Conservation (phyloP, 2,888 invertebrate species). For the Auanema freiburgensis region DNA sequence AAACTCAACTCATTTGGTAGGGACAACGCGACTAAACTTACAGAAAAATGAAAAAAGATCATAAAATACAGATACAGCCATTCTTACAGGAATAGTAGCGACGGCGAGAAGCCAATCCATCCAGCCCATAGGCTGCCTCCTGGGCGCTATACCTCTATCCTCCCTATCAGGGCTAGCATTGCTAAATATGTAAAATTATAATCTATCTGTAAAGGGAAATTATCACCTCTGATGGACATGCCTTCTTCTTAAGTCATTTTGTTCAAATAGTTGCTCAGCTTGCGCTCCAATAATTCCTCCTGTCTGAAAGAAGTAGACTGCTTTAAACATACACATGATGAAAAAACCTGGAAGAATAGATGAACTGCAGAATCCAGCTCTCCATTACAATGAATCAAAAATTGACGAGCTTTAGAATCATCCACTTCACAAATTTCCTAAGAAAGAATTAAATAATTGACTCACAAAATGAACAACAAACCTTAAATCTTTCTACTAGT, state of each 20-base stretch:
- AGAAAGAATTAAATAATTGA: not conserved
- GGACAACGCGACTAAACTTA: constrained; percentile 6
- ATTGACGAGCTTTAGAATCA: constrained; percentile 21
- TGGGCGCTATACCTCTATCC: not conserved
- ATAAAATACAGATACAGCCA: constrained; percentile 22
- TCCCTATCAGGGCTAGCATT: no score
- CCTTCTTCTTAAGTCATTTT: constrained; percentile 22
- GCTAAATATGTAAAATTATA: no score
- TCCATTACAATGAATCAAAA: constrained; percentile 28
- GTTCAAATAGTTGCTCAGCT: constrained; percentile 19
- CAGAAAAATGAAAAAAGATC: constrained; percentile 17
- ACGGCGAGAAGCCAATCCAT: constrained; percentile 24
- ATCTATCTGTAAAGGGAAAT: no score
- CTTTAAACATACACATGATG: not conserved
- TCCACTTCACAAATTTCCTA: constrained; percentile 32
- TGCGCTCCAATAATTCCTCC: constrained; percentile 29
- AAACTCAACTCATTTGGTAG: constrained; percentile 1
- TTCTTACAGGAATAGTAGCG: constrained; percentile 23
- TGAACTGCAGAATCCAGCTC: constrained; percentile 29
- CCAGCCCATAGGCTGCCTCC: constrained; percentile 16
- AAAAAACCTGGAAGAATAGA: constrained; percentile 25
- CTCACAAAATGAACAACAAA: constrained; percentile 1
- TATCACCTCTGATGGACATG: not conserved
- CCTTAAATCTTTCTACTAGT: constrained; percentile 3
- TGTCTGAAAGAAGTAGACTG: constrained; percentile 18